These are phyloP conservation scores for Emys orbicularis DNA, from an alignment of 2,797 vertebrate genomes.

Conservation along the genomic window DNA sequence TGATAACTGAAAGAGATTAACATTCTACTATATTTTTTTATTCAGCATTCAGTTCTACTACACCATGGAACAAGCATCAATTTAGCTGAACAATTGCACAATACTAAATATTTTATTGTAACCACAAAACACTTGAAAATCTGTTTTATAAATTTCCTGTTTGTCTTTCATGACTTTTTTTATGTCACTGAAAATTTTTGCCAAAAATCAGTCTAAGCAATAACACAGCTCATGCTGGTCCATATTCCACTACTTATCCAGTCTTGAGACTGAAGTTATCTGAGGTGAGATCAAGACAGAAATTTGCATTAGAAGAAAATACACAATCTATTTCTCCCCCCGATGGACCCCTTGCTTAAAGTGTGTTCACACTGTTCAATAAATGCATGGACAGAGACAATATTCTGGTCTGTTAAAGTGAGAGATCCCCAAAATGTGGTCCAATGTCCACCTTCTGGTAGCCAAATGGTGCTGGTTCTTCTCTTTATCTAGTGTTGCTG, in stretches of 20 bases:
- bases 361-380: background rate
- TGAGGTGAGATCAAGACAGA: background rate
- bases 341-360: background rate
- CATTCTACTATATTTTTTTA: background rate
- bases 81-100: background rate
- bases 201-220: background rate
- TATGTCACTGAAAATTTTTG: fast-evolving
- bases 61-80: constrained; percentile 5
- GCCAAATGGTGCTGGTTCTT: background rate
- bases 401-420: background rate
- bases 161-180: background rate
- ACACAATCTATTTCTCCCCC: background rate
- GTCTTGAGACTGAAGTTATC: background rate
- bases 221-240: fast-evolving
- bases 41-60: constrained; percentile 9
- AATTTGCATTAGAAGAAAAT: background rate
- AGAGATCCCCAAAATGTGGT: background rate
- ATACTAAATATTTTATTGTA: background rate
- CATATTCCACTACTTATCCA: background rate
- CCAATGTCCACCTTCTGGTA: background rate
- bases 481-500: background rate
- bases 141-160: background rate
- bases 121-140: background rate
- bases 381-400: background rate
- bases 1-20: background rate